phyloP scores from a whole-genome alignment of 1,140 invertebrate genomes.

The Drosophila kohkoa region DNA sequence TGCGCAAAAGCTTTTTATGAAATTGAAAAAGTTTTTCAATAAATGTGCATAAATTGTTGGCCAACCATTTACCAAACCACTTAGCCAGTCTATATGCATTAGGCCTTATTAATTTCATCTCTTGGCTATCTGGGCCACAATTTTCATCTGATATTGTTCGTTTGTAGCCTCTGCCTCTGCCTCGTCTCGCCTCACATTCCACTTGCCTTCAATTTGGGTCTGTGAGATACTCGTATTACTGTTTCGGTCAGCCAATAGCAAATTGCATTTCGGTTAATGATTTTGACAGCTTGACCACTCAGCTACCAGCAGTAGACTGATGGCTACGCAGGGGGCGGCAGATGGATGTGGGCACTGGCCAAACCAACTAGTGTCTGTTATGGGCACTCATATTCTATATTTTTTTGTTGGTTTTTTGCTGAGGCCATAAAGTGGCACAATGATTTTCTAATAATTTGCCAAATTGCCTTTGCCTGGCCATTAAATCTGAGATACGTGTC shows the following conservation, averaged over 20 bases:
- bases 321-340: background rate
- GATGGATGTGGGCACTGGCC: background rate
- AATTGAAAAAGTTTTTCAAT: conserved; percentile 82
- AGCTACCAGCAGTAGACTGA: conserved; percentile 10
- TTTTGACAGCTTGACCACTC: conserved; percentile 43
- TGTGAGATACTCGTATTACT: background rate
- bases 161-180: background rate
- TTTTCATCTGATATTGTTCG: conserved; percentile 8
- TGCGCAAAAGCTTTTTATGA: conserved; percentile 66
- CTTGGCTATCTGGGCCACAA: background rate
- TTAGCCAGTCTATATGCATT: conserved; percentile 20
- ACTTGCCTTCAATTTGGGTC: background rate
- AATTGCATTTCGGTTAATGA: conserved; percentile 59
- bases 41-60: conserved; percentile 67
- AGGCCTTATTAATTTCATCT: conserved; percentile 32
- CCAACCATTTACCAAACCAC: conserved; percentile 22
- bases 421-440: conserved; percentile 76
- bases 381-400: conserved; percentile 63
- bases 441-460: conserved; percentile 84
- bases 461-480: conserved; percentile 82
- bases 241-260: conserved; percentile 27
- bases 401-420: conserved; percentile 24
- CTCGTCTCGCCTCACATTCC: background rate
- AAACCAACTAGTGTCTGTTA: conserved; percentile 33
- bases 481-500: conserved; percentile 81